phyloP scores from a whole-genome alignment of 2,888 invertebrate species.

The Tolmerus cingulatus region DNA sequence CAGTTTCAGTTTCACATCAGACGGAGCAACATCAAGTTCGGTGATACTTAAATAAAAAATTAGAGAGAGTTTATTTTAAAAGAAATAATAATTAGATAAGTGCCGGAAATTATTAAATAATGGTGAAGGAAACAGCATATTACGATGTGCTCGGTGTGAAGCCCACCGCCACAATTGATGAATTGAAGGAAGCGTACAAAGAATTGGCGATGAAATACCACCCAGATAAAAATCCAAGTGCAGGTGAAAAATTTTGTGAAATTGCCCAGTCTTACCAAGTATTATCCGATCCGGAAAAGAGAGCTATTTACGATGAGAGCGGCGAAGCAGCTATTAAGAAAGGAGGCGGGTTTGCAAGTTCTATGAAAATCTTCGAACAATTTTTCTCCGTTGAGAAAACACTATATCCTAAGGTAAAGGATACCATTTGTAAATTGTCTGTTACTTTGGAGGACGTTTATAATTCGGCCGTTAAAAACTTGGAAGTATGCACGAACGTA shows the following conservation, averaged over 20 bases:
- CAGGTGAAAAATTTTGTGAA: constrained; percentile 94
- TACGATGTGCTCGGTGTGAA: constrained; percentile 95
- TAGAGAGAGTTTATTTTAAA: no score
- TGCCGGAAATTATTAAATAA: constrained; percentile 62
- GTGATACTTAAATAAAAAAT: no score
- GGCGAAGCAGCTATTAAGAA: constrained; percentile 97
- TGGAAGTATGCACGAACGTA: constrained; percentile 92
- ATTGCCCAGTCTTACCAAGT: constrained; percentile 99
- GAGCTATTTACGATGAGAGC: constrained; percentile 84
- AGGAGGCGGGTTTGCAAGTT: no score
- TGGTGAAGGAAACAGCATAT: constrained; percentile 97
- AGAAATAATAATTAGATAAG: no score
- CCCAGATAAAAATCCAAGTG: constrained; percentile 95
- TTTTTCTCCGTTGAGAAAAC: no score
- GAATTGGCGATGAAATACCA: constrained; percentile 96
- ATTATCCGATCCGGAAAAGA: constrained; percentile 92
- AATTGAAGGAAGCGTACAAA: constrained; percentile 96
- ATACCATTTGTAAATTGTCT: constrained; percentile 91
- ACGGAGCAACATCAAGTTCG: no score
- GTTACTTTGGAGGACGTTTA: constrained; percentile 95
- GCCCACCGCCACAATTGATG: constrained; percentile 84
- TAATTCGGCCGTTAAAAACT: constrained; percentile 89
- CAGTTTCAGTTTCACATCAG: no score
- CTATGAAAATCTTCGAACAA: no score
- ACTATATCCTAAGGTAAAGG: constrained; percentile 85